Conservation (phyloP, 2,797 vertebrate species). For the Choloepus didactylus region DNA sequence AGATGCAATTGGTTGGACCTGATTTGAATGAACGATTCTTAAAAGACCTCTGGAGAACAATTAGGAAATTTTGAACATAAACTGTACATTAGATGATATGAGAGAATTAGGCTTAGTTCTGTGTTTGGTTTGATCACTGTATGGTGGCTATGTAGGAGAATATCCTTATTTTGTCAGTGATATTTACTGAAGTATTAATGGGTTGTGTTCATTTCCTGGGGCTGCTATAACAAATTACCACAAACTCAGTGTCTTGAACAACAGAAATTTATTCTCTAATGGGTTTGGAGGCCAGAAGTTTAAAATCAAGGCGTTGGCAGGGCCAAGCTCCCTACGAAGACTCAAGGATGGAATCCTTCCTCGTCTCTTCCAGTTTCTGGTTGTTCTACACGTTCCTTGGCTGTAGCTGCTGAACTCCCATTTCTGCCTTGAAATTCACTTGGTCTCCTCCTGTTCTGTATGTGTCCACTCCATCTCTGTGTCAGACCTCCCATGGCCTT, state of each 20-base stretch:
- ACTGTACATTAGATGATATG: not conserved
- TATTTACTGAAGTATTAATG: not conserved
- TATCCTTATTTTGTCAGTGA: slow-evolving; percentile 31
- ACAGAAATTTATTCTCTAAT: not conserved
- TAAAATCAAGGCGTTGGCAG: not conserved
- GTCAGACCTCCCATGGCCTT: not conserved
- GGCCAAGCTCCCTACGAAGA: not conserved
- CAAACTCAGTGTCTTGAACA: not conserved
- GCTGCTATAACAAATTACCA: not conserved
- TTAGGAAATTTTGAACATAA: slow-evolving; percentile 23
- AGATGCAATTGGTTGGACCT: not conserved
- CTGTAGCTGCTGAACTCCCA: not conserved
- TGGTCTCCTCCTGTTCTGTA: not conserved
- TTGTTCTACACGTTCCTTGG: not conserved
- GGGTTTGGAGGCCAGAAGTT: not conserved
- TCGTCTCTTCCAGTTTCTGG: not conserved
- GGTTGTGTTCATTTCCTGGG: not conserved
- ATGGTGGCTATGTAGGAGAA: not conserved
- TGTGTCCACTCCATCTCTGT: not conserved
- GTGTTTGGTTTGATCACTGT: not conserved
- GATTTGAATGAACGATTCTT: not conserved
- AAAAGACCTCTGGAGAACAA: slow-evolving; percentile 1
- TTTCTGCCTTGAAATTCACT: not conserved
- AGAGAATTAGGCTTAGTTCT: not conserved
- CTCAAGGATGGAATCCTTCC: not conserved